Base-by-base conservation (phyloP, 1,140 invertebrate species). In the Stegodyphus dumicola region DNA sequence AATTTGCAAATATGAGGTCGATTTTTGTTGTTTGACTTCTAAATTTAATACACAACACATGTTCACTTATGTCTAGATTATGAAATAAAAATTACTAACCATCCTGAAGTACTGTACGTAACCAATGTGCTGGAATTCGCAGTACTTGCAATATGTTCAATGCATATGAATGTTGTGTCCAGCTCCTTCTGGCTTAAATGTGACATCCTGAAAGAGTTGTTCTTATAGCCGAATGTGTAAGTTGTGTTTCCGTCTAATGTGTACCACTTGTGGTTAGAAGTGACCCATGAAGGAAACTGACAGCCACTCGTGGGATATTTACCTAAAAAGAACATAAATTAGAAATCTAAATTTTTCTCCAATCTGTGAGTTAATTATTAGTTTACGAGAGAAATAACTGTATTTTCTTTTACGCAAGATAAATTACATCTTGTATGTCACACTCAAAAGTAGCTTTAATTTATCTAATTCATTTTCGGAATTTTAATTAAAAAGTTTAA, bases 171-270 rank as follows among this genome's bases (percentile, higher is more conserved):
- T 56, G 86, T 87, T 9, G 83, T 80, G 13, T 87, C 87, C 10
- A 52, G 51, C 6, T 76, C 9, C 11, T 65, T 53, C n/a, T 78
- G 74, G 10, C 86, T 49, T 5, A 52, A 33, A 53, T 84, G 70
- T 0, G 66, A 65, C 7, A 86, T 33, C 53, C 75, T 71, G 52
- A 95, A 91, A 0, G 94, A 94, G 2, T 94, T 94, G 88, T 95
- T 95, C 88, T 93, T 93, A 79, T 93, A 93, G 66, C 54, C 54
- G 89, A 95, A 95, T 75, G 93, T 93, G 90, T 95, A 95, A 18
- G 93, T 93, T 88, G 93, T 93, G 10, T 92, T 92, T 17, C 87
- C 87, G 48, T 89, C 89, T 6, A 89, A 67, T 11, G 87, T 88
- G 51, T 88, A 79, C 89, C 89, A 89, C n/a, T 87, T 80, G 33